A percentile compares a stretch with the other conserved stretches of the same genome.
These are phyloP conservation scores for Rhinopithecus roxellana DNA, from an alignment of 2,113 vertebrate species.

Conservation along the genomic window DNA sequence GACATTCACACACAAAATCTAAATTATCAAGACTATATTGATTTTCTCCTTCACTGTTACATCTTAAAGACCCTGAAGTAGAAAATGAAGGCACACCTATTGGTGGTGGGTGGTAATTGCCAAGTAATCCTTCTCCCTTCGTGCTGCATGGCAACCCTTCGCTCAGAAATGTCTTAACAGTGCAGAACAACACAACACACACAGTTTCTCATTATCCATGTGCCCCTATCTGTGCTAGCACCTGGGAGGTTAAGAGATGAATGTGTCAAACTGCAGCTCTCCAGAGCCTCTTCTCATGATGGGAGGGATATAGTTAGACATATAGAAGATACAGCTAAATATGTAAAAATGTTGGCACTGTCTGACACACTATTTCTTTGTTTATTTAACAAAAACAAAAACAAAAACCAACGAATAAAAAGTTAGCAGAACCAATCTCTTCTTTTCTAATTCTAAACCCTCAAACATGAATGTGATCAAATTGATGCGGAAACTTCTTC, in stretches of 20 bases:
- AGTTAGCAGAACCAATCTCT: not conserved
- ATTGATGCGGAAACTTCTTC: not conserved
- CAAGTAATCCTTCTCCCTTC: not conserved
- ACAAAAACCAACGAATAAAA: not conserved
- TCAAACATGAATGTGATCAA: not conserved
- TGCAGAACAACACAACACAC: not conserved
- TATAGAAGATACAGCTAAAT: not conserved
- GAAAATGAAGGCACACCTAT: not conserved
- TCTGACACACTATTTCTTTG: not conserved
- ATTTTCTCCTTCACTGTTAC: not conserved
- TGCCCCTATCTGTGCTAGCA: too few relatives aligned
- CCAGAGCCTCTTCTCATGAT: not conserved
- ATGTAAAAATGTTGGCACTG: not conserved
- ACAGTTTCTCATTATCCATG: accelerated
- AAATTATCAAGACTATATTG: not conserved
- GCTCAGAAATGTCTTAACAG: not conserved
- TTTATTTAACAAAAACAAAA: not conserved
- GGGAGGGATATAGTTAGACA: not conserved
- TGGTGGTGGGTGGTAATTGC: not conserved
- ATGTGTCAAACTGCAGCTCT: accelerated
- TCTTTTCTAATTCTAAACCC: not conserved
- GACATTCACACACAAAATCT: not conserved
- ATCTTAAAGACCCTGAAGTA: not conserved
- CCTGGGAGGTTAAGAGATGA: not conserved
- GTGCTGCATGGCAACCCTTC: too few relatives aligned